Percentiles rank a stretch among this genome's conserved stretches.
Evolutionary conservation across 2,113 vertebrate species (phyloP).

Genomic region (Diglossa brunneiventris): DNA sequence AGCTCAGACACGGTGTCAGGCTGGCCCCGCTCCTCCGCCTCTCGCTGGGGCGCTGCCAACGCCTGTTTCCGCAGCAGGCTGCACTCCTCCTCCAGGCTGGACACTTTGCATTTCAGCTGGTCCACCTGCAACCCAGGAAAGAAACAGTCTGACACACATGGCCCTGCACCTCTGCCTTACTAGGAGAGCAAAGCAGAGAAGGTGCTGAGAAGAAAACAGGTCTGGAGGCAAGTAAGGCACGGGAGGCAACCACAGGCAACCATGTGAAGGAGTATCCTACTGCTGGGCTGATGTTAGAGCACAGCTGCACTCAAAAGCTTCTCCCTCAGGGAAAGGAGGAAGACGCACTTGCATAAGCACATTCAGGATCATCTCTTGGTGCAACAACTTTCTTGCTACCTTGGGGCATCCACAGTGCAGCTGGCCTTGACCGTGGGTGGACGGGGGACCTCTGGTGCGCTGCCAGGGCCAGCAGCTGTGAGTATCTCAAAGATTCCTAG

Average conservation of each 20-base stretch:
- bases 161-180: neutral
- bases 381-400: neutral
- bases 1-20: slow-evolving; percentile 45
- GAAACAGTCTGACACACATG: neutral
- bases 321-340: neutral
- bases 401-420: neutral
- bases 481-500: neutral
- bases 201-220: neutral
- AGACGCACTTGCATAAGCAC: neutral
- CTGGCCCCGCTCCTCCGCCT: slow-evolving; percentile 9
- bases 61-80: slow-evolving; percentile 32
- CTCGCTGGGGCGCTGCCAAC: neutral
- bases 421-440: neutral
- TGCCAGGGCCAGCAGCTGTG: neutral
- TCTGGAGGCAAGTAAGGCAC: neutral
- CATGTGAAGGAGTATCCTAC: neutral
- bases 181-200: neutral
- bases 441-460: neutral
- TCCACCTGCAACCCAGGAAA: slow-evolving; percentile 78
- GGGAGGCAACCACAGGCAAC: neutral
- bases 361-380: neutral
- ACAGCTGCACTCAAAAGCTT: neutral
- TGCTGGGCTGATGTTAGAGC: neutral
- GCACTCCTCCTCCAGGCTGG: slow-evolving; percentile 70
- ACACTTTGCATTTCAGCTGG: slow-evolving; percentile 83